Conservation (phyloP, 2,888 invertebrate genomes). For the Stenichneumon culpator region DNA sequence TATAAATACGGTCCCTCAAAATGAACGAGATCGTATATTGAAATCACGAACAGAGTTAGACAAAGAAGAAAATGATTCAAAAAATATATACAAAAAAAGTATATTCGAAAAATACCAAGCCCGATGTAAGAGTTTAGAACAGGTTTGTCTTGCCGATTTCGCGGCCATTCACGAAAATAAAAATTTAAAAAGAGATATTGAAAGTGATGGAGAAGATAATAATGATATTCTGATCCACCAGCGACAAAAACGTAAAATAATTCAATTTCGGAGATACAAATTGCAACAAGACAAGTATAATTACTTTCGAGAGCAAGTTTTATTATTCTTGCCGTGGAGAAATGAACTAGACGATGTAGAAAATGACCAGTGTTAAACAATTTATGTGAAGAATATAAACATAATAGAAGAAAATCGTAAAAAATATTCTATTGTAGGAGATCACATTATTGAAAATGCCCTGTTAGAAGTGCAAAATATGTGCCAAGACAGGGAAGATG, state of each 20-base stretch:
- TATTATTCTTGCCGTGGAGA: slow-evolving; percentile 55
- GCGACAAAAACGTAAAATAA: slow-evolving; percentile 31
- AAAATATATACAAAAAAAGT: slow-evolving; percentile 42
- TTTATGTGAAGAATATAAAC: slow-evolving; percentile 22
- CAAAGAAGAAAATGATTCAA: slow-evolving; percentile 22
- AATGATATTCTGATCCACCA: slow-evolving; percentile 18
- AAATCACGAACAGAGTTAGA: slow-evolving; percentile 32
- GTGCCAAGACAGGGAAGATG: too few species aligned
- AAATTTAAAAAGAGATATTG: not conserved
- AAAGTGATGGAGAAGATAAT: slow-evolving; percentile 33
- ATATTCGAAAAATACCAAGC: not conserved
- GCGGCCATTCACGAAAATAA: slow-evolving; percentile 28
- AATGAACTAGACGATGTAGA: slow-evolving; percentile 53
- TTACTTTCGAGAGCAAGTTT: slow-evolving; percentile 59
- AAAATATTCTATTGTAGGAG: slow-evolving; percentile 13
- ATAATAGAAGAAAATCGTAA: not conserved
- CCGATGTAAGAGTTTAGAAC: not conserved
- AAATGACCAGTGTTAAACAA: slow-evolving; percentile 43
- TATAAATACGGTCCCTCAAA: slow-evolving; percentile 65
- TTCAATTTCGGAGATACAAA: slow-evolving; percentile 30
- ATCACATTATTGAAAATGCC: too few species aligned
- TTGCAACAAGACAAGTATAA: slow-evolving; percentile 29
- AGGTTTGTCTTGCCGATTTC: slow-evolving; percentile 49
- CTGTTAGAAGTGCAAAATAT: too few species aligned
- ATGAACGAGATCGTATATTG: slow-evolving; percentile 61